Evolutionary conservation across 2,888 invertebrate species (phyloP).

Genomic region (Phanerotoma sp.): DNA sequence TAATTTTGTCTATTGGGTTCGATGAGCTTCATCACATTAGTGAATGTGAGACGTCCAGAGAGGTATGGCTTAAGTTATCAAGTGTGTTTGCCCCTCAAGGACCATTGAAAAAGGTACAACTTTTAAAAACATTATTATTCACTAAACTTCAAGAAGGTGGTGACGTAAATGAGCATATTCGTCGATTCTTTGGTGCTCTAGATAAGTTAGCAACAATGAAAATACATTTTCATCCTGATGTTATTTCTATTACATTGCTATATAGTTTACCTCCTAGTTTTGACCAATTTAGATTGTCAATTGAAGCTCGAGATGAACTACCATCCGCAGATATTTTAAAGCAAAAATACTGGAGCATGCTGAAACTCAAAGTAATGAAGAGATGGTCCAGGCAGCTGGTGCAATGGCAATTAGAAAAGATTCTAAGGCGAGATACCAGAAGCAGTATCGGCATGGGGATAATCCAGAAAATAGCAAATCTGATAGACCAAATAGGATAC

Average conservation of each 20-base stretch:
- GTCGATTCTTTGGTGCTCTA: too few relatives aligned
- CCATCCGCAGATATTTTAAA: slow-evolving; percentile 15
- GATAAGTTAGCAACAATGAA: too few relatives aligned
- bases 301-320: slow-evolving; percentile 21
- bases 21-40: too few relatives aligned
- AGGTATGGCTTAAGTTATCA: too few relatives aligned
- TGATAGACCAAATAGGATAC: neutral
- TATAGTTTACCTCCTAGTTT: slow-evolving; percentile 18
- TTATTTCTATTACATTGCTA: neutral
- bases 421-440: neutral
- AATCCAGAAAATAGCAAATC: neutral
- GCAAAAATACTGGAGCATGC: slow-evolving; percentile 12
- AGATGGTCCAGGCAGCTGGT: neutral
- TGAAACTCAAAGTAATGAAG: neutral
- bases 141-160: too few relatives aligned
- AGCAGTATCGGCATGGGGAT: too few relatives aligned
- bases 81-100: too few relatives aligned
- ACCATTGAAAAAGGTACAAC: too few relatives aligned
- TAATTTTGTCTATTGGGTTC: too few relatives aligned
- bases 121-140: too few relatives aligned
- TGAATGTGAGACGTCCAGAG: too few relatives aligned
- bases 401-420: neutral
- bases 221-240: neutral
- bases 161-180: too few relatives aligned
- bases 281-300: slow-evolving; percentile 3